phyloP scores from a whole-genome alignment of 2,888 invertebrate species.

The Oligia strigilis region DNA sequence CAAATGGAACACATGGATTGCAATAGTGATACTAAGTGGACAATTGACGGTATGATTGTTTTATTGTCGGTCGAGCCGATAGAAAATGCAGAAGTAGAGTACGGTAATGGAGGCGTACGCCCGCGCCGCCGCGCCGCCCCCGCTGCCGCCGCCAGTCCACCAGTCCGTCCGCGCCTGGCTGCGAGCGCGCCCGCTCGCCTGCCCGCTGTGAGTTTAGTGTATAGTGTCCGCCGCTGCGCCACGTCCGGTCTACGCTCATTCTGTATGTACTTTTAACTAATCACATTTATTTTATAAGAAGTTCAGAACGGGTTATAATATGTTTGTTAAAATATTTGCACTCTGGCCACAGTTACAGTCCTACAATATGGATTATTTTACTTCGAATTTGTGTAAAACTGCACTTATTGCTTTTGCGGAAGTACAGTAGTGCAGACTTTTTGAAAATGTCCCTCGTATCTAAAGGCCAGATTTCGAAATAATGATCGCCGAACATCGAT shows the following conservation, averaged over 20 bases:
- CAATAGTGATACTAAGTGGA: conserved; percentile 30
- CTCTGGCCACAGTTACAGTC: background rate
- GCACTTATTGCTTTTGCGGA: no score
- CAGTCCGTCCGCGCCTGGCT: conserved; percentile 15
- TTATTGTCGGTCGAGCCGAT: conserved; percentile 39
- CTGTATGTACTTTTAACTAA: conserved; percentile 28
- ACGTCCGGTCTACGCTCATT: conserved; percentile 15
- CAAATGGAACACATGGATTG: background rate
- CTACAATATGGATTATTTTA: no score
- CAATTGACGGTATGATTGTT: conserved; percentile 56
- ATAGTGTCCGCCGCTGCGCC: conserved; percentile 2
- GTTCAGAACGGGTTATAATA: background rate
- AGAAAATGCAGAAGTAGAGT: conserved; percentile 21
- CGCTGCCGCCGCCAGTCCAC: background rate
- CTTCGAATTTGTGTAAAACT: no score
- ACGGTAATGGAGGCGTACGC: background rate
- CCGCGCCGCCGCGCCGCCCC: background rate
- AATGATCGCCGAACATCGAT: no score
- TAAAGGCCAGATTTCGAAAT: no score
- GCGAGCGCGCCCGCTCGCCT: conserved; percentile 34
- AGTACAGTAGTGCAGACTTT: no score
- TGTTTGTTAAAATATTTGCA: background rate
- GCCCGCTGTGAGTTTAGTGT: background rate
- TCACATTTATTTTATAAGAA: background rate
- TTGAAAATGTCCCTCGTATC: no score